Evolutionary conservation across 2,797 vertebrate species (phyloP), one percentile per base, ranked within the genome.

Genomic region (Manis javanica): DNA sequence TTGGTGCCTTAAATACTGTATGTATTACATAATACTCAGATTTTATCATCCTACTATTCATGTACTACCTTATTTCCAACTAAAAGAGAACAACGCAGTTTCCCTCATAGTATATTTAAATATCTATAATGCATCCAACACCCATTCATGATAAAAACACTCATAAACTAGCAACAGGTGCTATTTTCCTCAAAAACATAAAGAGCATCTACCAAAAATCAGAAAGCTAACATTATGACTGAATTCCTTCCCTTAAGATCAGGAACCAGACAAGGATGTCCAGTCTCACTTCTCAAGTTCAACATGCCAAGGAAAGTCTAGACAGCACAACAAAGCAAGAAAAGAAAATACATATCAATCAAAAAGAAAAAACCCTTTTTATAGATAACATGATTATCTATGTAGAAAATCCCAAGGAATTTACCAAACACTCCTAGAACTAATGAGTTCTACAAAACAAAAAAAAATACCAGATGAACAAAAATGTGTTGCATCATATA

Each of bases 141-240:
- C n/a, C 7, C 16, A 88, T 13, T 91, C 19, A 81, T n/a, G 78
- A 85, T 24, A 74, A 83, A 92, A 84, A 46, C 7, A 63, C 39
- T 90, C 39, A 92, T n/a, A 90, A 92, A 72, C 6, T 66, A 37
- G 29, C 55, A 59, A 15, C 29, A 74, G 23, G 69, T 15, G 16
- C 34, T 26, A 93, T 69, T 84, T 87, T 77, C 26, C 42, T 74
- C 63, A 81, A 75, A 87, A 23, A 82, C 14, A 64, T 66, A 63
- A 75, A 59, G 24, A 77, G 3, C 10, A 90, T 57, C 71, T 81
- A 95, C n/a, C 69, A 87, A 83, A 94, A 63, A 68, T 77, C 66
- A 46, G 71, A 66, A 0, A 79, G 66, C n/a, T 53, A 66, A 71
- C 29, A 42, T 55, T 71, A 37, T 18, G 53, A 72, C 4, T 91